A percentile compares a stretch with the other conserved stretches of the same genome.
Conservation (phyloP, 2,888 invertebrate species). For the Rhorus exstirpatorius region DNA sequence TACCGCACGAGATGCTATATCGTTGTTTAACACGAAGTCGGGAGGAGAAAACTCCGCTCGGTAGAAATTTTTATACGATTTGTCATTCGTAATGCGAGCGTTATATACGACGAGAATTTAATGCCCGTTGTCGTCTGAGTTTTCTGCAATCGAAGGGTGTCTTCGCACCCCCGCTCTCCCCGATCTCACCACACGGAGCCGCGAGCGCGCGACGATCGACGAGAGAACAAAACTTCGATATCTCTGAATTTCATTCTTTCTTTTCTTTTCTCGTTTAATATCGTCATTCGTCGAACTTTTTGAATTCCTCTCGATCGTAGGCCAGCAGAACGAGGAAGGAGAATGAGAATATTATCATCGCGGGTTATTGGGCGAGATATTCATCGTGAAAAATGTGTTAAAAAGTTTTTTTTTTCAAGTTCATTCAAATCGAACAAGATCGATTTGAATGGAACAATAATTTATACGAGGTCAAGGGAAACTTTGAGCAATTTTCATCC, state of each 20-base stretch:
- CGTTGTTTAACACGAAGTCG: neutral
- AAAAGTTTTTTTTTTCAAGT: too few species aligned
- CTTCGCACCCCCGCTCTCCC: neutral
- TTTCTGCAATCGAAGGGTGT: slow-evolving; percentile 42
- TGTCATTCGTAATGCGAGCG: slow-evolving; percentile 55
- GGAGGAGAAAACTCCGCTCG: slow-evolving; percentile 22
- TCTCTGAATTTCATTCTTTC: slow-evolving; percentile 32
- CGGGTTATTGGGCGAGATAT: neutral
- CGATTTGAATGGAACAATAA: slow-evolving; percentile 3
- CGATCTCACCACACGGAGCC: slow-evolving; percentile 14
- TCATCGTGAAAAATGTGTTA: slow-evolving; percentile 23
- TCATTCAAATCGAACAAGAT: neutral
- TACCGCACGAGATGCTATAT: slow-evolving; percentile 32
- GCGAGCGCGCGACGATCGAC: slow-evolving; percentile 14
- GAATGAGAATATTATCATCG: slow-evolving; percentile 43
- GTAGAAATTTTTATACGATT: slow-evolving; percentile 55
- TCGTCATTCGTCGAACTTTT: slow-evolving; percentile 61
- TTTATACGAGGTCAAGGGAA: neutral
- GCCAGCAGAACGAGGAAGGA: slow-evolving; percentile 4
- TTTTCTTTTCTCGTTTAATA: slow-evolving; percentile 33
- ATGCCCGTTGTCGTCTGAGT: slow-evolving; percentile 58
- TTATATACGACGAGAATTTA: slow-evolving; percentile 55
- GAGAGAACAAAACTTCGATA: slow-evolving; percentile 49
- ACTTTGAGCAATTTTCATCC: neutral
- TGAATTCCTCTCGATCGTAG: slow-evolving; percentile 52